Conservation (phyloP, 2,113 vertebrate species). For the Paralichthys olivaceus region DNA sequence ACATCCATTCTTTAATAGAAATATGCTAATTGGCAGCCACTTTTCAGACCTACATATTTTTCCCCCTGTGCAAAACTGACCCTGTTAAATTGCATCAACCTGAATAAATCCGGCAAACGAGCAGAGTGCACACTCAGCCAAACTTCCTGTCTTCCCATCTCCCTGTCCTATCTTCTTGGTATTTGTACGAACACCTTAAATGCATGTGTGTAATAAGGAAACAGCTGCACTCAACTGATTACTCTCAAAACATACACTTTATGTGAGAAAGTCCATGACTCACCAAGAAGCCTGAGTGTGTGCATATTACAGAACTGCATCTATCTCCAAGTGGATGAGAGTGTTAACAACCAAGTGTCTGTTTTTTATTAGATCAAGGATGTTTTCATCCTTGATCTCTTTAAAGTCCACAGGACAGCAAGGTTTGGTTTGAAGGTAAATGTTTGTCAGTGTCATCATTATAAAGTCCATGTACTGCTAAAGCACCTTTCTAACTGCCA, state of each 20-base stretch:
- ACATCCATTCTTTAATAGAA: neutral
- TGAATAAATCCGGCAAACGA: neutral
- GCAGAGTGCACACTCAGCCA: neutral
- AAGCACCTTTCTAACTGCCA: no score
- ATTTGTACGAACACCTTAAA: slow-evolving; percentile 7
- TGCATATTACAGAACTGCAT: neutral
- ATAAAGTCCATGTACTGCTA: no score
- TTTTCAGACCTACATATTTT: no score
- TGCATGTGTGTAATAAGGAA: slow-evolving; percentile 10
- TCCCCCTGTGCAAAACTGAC: neutral
- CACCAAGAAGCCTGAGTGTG: neutral
- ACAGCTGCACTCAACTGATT: slow-evolving; percentile 30
- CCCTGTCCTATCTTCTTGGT: neutral
- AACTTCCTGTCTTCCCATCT: neutral
- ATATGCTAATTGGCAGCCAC: neutral
- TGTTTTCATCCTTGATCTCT: no score
- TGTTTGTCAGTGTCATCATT: no score
- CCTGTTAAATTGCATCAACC: neutral
- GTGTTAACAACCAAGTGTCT: no score
- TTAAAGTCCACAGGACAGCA: no score
- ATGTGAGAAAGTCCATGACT: neutral
- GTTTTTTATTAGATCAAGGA: no score
- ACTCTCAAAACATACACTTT: neutral
- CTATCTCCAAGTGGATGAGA: neutral
- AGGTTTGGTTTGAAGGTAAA: no score